Evolutionary conservation across 1,140 invertebrate genomes (phyloP), one percentile per base, ranked within the genome.

Genomic region (Palaemon carinicauda): DNA sequence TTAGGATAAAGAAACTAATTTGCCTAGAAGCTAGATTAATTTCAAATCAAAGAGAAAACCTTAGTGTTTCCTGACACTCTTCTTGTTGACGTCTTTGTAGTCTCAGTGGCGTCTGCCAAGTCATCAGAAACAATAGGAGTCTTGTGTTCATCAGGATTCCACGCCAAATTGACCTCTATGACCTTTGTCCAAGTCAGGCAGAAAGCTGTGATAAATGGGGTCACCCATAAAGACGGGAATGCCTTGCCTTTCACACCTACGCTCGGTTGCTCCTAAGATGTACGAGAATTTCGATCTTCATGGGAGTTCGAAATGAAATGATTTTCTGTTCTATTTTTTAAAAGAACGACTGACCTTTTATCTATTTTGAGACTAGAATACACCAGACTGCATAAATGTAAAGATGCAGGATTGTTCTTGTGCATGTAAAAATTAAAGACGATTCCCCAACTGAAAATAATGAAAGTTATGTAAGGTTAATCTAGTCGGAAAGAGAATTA

Each of bases 161-260:
- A 80, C 51, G 78, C 78, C n/a, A 80, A 56, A 80, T 80, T 80
- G 78, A 80, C 78, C 78, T 33, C 27, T 80, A 60, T 24, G 78
- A 60, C 53, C 78, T 31, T n/a, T 21, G 29, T 52, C 29, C 78
- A 52, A 41, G 14, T 33, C 27, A 33, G 24, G 53, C 53, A 80
- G 78, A 80, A 60, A 80, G 78, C 33, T 31, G 56, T 56, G 78
- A 60, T 15, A 21, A 80, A 10, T 41, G 17, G 15, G 78, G 24
- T 27, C 21, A 21, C 7, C 53, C 78, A 29, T 80, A 80, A 54
- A 60, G 78, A 54, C 33, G 78, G 56, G 78, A 80, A 80, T 80
- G 31, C 53, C 78, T n/a, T 80, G 53, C 10, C 1, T 12, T 54
- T 80, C 29, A 56, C 78, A 31, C 65, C 15, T 80, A 80, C 31